Conservation (phyloP, 1,140 invertebrate species). For the Drosophila kikkawai region DNA sequence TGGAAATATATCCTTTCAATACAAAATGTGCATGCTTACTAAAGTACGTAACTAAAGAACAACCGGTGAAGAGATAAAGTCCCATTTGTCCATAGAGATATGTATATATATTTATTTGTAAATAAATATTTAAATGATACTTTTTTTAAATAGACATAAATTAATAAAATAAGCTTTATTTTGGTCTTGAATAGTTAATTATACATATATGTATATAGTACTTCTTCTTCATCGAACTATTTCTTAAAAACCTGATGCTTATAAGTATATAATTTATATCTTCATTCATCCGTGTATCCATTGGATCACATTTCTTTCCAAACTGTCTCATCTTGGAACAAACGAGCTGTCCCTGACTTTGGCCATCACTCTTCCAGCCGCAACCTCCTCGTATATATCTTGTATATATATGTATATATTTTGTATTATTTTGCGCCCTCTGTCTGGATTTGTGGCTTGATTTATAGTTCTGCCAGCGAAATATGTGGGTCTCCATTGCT, state of each 20-base stretch:
- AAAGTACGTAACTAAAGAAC: background rate
- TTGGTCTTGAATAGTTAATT: no score
- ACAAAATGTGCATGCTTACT: background rate
- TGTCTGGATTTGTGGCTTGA: conserved; percentile 61
- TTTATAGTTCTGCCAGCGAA: conserved; percentile 56
- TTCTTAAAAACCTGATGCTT: background rate
- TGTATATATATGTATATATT: conserved; percentile 15
- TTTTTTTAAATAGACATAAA: no score
- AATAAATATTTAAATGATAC: no score
- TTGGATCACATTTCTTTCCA: conserved; percentile 17
- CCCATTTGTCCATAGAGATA: background rate
- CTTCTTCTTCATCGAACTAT: background rate
- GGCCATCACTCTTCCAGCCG: conserved; percentile 40
- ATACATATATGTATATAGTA: background rate
- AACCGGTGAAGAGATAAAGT: background rate
- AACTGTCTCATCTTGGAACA: conserved; percentile 36
- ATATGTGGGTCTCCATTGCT: conserved; percentile 15
- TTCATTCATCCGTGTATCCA: conserved; percentile 3
- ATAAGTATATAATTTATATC: conserved; percentile 4
- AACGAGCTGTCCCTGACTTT: conserved; percentile 46
- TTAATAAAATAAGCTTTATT: no score
- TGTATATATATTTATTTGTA: no score
- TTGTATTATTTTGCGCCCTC: conserved; percentile 35
- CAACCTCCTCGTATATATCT: conserved; percentile 21
- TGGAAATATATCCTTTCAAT: background rate